A percentile compares a stretch with the other conserved stretches of the same genome.
phyloP scores from a whole-genome alignment of 2,797 vertebrate genomes.

The Coregonus sp. region DNA sequence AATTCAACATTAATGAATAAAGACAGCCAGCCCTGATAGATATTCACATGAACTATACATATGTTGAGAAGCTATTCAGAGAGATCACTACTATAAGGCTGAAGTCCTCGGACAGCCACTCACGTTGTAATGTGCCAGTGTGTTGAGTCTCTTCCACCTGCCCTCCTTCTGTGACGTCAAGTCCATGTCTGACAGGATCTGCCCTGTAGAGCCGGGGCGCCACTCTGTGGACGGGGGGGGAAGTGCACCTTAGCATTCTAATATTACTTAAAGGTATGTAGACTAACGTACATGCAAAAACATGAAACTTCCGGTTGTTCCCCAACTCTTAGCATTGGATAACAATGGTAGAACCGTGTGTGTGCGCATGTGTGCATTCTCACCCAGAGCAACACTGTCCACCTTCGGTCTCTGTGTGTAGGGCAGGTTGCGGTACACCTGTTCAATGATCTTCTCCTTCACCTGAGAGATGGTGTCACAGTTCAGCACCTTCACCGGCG shows the following conservation, averaged over 20 bases:
- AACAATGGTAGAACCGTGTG: neutral
- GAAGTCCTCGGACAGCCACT: neutral
- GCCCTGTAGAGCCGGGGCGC: constrained; percentile 46
- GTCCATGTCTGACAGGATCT: constrained; percentile 96
- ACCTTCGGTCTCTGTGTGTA: constrained; percentile 92
- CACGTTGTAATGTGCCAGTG: constrained; percentile 81
- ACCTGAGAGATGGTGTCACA: constrained; percentile 98
- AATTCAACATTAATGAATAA: too few species aligned
- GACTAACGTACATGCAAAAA: neutral
- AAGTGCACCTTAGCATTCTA: neutral
- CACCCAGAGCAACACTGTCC: constrained; percentile 93
- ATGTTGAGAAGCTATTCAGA: too few species aligned
- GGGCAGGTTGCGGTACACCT: constrained; percentile 91
- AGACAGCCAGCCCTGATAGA: neutral
- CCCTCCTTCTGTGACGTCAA: constrained; percentile 95
- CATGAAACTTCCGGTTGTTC: neutral
- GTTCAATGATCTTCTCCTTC: constrained; percentile 98
- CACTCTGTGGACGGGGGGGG: neutral
- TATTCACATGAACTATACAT: neutral
- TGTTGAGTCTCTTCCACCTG: constrained; percentile 93
- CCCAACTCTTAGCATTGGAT: too few species aligned
- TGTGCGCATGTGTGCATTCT: constrained; percentile 9
- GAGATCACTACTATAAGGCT: too few species aligned
- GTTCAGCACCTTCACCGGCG: constrained; percentile 93
- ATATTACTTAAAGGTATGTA: neutral